Evolutionary conservation across 2,113 vertebrate species (phyloP).

Genomic region (Rutilus rutilus): DNA sequence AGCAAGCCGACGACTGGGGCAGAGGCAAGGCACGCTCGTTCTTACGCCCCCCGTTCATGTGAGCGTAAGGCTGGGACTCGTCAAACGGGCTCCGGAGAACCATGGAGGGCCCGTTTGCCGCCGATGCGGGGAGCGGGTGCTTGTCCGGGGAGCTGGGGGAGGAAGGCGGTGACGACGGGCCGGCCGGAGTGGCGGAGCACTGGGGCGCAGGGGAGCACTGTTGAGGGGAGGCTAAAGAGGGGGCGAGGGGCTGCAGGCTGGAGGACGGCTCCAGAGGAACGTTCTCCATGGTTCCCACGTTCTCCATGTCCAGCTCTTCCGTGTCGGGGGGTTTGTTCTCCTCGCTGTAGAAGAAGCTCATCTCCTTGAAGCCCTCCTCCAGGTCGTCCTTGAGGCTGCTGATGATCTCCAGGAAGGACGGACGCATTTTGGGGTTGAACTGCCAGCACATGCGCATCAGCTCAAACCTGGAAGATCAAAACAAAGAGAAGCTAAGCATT

Average conservation of each 20-base stretch:
- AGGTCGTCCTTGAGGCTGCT: slow-evolving; percentile 92
- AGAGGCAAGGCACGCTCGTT: slow-evolving; percentile 90
- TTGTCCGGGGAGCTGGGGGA: slow-evolving; percentile 77
- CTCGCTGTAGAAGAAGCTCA: slow-evolving; percentile 96
- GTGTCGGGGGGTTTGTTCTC: slow-evolving; percentile 90
- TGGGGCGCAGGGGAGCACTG: slow-evolving; percentile 17
- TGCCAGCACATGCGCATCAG: slow-evolving; percentile 99
- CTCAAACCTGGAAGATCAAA: slow-evolving; percentile 82
- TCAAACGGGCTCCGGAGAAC: slow-evolving; percentile 84
- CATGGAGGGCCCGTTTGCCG: slow-evolving; percentile 85
- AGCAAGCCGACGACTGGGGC: slow-evolving; percentile 97
- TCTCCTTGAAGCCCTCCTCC: slow-evolving; percentile 87
- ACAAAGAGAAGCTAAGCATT: not conserved
- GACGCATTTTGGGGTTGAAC: slow-evolving; percentile 97
- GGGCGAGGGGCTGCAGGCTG: slow-evolving; percentile 74
- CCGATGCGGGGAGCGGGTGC: slow-evolving; percentile 79
- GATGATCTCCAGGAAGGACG: slow-evolving; percentile 95
- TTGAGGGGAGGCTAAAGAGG: slow-evolving; percentile 22
- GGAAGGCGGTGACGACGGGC: slow-evolving; percentile 44
- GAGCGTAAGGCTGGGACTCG: slow-evolving; percentile 90
- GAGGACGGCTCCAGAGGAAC: slow-evolving; percentile 85
- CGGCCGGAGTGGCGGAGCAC: slow-evolving; percentile 10
- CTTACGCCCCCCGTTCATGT: slow-evolving; percentile 98
- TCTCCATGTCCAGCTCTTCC: slow-evolving; percentile 85
- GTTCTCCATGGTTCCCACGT: slow-evolving; percentile 85